phyloP scores from a whole-genome alignment of 2,888 invertebrate genomes.

The Drosophila subquinaria region DNA sequence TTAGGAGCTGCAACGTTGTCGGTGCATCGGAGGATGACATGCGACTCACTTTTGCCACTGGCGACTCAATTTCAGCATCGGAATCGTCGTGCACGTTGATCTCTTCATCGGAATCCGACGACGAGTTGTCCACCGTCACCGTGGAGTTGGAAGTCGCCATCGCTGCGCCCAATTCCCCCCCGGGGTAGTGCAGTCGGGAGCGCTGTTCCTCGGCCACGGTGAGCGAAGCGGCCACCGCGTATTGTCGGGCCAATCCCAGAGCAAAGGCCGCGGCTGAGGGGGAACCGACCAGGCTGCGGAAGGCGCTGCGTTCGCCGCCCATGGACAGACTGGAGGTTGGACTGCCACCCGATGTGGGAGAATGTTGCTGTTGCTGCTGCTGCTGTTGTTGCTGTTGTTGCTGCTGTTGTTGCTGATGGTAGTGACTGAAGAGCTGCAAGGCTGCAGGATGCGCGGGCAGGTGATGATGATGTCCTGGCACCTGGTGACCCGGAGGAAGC shows the following conservation, averaged over 20 bases:
- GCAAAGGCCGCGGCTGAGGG: slow-evolving; percentile 88
- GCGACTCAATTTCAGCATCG: slow-evolving; percentile 81
- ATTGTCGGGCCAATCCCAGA: slow-evolving; percentile 83
- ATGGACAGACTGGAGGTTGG: slow-evolving; percentile 86
- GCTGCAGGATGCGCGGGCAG: slow-evolving; percentile 79
- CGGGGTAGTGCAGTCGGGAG: slow-evolving; percentile 60
- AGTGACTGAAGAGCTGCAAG: slow-evolving; percentile 79
- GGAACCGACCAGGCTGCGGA: slow-evolving; percentile 90
- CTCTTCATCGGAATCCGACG: slow-evolving; percentile 88
- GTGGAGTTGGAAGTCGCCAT: slow-evolving; percentile 55
- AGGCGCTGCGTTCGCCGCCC: slow-evolving; percentile 96
- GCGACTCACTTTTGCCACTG: slow-evolving; percentile 72
- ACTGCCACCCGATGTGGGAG: slow-evolving; percentile 60
- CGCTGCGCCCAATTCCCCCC: slow-evolving; percentile 28
- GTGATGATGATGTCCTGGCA: slow-evolving; percentile 68
- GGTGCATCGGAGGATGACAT: slow-evolving; percentile 73
- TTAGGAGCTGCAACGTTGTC: slow-evolving; percentile 83
- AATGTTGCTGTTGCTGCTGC: slow-evolving; percentile 60
- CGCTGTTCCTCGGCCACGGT: slow-evolving; percentile 84
- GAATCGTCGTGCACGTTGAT: slow-evolving; percentile 92
- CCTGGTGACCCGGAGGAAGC: slow-evolving; percentile 58
- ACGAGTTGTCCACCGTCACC: slow-evolving; percentile 83
- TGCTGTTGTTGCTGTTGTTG: slow-evolving; percentile 68
- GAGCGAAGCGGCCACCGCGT: slow-evolving; percentile 83
- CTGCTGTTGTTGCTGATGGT: slow-evolving; percentile 77